Conservation (phyloP, 1,140 invertebrate species). For the Bombus cullumanus region DNA sequence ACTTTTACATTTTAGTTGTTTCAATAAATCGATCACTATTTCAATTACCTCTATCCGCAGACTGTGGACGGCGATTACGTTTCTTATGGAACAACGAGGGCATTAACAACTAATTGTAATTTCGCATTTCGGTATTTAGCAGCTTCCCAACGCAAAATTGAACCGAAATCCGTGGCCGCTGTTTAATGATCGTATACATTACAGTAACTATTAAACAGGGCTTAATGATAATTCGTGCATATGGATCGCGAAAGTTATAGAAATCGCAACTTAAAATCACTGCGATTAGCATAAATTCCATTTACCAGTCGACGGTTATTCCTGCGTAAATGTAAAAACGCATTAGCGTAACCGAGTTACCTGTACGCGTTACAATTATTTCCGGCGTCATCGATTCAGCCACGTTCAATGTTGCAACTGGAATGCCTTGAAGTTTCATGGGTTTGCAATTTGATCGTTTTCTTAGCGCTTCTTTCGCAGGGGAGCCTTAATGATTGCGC, state of each 20-base stretch:
- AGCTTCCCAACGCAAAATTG: slow-evolving; percentile 15
- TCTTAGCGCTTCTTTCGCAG: slow-evolving; percentile 26
- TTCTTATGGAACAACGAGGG: not conserved
- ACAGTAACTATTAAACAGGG: slow-evolving; percentile 27
- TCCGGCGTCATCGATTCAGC: not conserved
- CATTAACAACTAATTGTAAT: slow-evolving; percentile 39
- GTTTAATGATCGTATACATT: slow-evolving; percentile 41
- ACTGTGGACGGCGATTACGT: not conserved
- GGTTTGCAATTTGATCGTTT: slow-evolving; percentile 42
- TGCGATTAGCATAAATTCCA: slow-evolving; percentile 33
- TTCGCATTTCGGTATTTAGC: slow-evolving; percentile 35
- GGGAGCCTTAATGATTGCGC: slow-evolving; percentile 66
- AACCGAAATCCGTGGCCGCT: slow-evolving; percentile 18
- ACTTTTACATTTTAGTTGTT: not conserved
- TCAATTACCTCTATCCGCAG: slow-evolving; percentile 6
- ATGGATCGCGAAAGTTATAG: slow-evolving; percentile 35
- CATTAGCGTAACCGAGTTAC: not conserved
- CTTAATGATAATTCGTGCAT: slow-evolving; percentile 43
- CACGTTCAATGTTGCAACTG: not conserved
- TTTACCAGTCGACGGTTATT: not conserved
- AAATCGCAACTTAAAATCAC: slow-evolving; percentile 46
- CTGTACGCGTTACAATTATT: slow-evolving; percentile 2
- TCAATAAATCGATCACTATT: slow-evolving; percentile 30
- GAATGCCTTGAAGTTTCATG: not conserved
- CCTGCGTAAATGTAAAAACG: not conserved